Base-by-base conservation (phyloP, 2,113 vertebrate species). In the Spilogale gracilis region DNA sequence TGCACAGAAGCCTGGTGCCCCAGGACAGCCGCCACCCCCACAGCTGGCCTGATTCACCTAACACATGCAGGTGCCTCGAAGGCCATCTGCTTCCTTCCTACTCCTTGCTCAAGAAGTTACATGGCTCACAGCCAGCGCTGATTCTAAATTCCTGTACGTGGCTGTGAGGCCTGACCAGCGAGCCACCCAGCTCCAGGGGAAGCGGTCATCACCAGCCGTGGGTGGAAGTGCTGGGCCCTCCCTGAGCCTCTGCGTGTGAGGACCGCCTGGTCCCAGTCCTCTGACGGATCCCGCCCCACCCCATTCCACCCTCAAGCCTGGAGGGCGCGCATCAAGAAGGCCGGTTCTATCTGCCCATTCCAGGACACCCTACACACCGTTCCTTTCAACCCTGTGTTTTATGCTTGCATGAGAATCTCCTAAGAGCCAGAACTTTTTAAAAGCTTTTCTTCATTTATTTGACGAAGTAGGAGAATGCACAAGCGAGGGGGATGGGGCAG, bases 181-280 rank as follows among this genome's bases (percentile, higher is more conserved):
- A 67, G 54, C 18, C 2, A 6, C 10, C 48, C 9, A 80, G 4
- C 11, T 82, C 50, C 71, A 48, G 0, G 11, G 23, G 45, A 1
- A n/a, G 18, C 0, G 8, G 32, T 61, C 48, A 32, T 63, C 20
- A 23, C 17, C 10, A 2, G 23, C 7, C 60, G 16, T 87, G 7
- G 9, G 9, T 6, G 25, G 43, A 0, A 0, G 1, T 1, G 0
- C 38, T 5, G 1, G 0, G 6, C 43, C 38, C 20, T 10, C 45
- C 13, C 30, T 1, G 6, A 32, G 38, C 63, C 73, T 69, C 30
- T 3, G 81, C 43, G 13, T 14, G 25, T 30, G 9, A 48, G 13
- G n/a, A 27, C 23, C 1, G 27, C 12, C 32, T 5, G 21, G 69
- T 11, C 45, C n/a, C 50, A 32, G 4, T 43, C 18, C 38, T 43